These are phyloP conservation scores for Torymus aiolomorphi DNA, from an alignment of 2,888 invertebrate genomes.

Conservation along the genomic window DNA sequence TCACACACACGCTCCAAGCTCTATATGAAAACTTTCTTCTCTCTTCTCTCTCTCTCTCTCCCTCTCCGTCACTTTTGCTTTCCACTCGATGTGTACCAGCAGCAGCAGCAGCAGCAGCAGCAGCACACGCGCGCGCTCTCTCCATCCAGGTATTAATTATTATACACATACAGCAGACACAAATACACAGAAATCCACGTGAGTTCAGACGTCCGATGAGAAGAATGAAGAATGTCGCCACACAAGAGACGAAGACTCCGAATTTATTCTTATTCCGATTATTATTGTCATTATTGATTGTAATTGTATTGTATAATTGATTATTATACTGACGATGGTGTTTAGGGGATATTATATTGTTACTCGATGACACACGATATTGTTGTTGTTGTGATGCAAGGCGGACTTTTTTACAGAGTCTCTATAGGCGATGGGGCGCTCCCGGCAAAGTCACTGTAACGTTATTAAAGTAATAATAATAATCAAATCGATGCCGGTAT, in stretches of 20 bases:
- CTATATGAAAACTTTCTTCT: not conserved
- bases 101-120: conserved; percentile 3
- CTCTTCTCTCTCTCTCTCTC: not conserved
- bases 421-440: not conserved
- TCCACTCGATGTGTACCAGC: conserved; percentile 5
- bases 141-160: too few species aligned
- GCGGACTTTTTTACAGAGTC: too few species aligned
- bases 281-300: not conserved
- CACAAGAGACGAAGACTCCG: not conserved
- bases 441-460: conserved; percentile 19
- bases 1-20: not conserved
- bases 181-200: too few species aligned
- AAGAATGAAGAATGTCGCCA: not conserved
- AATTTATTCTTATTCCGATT: not conserved
- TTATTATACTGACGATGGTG: conserved; percentile 3
- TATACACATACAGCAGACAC: too few species aligned
- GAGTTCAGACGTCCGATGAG: too few species aligned
- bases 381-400: too few species aligned
- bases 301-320: conserved; percentile 4
- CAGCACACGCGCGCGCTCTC: not conserved
- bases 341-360: too few species aligned
- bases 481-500: conserved; percentile 23
- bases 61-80: conserved; percentile 31
- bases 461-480: not conserved
- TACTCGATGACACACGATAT: too few species aligned